These are phyloP conservation scores for Panurus biarmicus DNA, from an alignment of 2,113 vertebrate species.

Conservation along the genomic window DNA sequence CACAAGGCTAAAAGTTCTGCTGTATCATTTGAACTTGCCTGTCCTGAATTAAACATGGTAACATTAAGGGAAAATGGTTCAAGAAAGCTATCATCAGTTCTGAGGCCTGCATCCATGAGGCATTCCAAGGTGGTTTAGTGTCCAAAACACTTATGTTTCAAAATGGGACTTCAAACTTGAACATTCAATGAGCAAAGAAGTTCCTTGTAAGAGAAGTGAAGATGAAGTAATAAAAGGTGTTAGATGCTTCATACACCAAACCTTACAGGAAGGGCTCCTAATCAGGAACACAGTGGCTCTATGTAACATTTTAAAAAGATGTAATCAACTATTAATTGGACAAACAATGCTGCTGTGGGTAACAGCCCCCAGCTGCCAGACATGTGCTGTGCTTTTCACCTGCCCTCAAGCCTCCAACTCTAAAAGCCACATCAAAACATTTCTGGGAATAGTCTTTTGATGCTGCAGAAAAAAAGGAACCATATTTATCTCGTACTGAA, in stretches of 20 bases:
- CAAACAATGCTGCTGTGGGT: background rate
- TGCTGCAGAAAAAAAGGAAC: background rate
- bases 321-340: background rate
- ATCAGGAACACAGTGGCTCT: background rate
- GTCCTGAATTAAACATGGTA: background rate
- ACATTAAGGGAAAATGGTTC: background rate
- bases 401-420: background rate
- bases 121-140: background rate
- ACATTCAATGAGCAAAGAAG: background rate
- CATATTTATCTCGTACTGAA: background rate
- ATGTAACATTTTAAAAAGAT: background rate
- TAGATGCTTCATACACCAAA: background rate
- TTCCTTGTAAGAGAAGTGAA: background rate
- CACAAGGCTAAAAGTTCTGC: background rate
- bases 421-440: background rate
- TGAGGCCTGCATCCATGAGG: background rate
- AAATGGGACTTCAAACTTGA: background rate
- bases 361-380: background rate
- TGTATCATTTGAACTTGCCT: background rate
- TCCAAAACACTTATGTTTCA: background rate
- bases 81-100: background rate
- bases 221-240: background rate
- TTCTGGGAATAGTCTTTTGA: background rate
- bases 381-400: accelerated
- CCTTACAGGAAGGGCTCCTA: background rate